Evolutionary conservation across 2,113 vertebrate species (phyloP), one percentile per base, ranked within the genome.

Genomic region (Zosterops lateralis): DNA sequence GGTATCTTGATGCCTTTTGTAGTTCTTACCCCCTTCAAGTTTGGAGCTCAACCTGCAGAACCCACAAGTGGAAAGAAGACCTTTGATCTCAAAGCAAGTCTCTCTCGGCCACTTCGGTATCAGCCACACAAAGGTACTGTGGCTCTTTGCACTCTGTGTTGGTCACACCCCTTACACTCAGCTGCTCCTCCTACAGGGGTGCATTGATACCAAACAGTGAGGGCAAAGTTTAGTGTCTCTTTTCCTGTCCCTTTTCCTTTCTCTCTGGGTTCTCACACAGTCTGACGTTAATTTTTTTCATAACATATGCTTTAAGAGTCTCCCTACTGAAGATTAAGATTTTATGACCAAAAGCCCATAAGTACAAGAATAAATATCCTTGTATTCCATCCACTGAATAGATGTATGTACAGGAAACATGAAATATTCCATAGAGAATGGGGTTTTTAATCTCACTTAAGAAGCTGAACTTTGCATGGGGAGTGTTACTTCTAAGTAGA

Each of bases 1-100:
- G 11, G 1, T 38, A 25, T 68, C 34, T 65, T 72, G 32, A 32
- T 87, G 38, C 22, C n/a, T 70, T 89, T 88, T 90, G 61, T 68
- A 99, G 98, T 90, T 90, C 40, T 92, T 53, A 98, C 97, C 10
- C 98, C 98, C 1, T 99, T 98, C 86, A 97, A 98, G 81, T 98
- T 99, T 87, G 96, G 94, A 22, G 97, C 97, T 60, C 66, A 94
- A 11, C 19, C 81, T 25, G 34, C 28, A 6, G 84, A 94, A 60
- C 98, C 98, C 16, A 98, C 98, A 7, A 97, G 97, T 5, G 94
- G 97, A 7, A 99, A 98, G 96, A 99, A 99, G 92, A 61, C 36
- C 2, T 99, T 99, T 97, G 98, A 99, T 90, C 98, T 99, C 85
- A 98, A 99, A 98, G 99, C 98, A 48, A 99, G 99, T 91, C 98